Percentiles rank a stretch among this genome's conserved stretches.
Conservation (phyloP, 2,888 invertebrate genomes). For the Romanomermis culicivorax region DNA sequence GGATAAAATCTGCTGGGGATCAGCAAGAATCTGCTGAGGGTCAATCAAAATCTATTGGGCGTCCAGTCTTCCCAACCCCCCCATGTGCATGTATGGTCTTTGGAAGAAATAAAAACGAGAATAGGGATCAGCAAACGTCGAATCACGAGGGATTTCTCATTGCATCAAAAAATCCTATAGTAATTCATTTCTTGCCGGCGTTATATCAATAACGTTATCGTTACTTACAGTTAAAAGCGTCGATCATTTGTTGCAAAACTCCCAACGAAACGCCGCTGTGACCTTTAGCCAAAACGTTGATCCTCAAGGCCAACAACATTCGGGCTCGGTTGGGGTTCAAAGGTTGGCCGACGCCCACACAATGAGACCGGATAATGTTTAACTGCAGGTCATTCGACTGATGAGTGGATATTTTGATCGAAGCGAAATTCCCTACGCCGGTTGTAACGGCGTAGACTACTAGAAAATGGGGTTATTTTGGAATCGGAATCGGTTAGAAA, state of each 20-base stretch:
- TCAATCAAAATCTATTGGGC: too few relatives aligned
- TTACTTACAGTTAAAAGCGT: conserved; percentile 48
- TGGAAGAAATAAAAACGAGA: too few relatives aligned
- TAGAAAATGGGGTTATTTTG: conserved; percentile 20
- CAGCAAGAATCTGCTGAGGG: too few relatives aligned
- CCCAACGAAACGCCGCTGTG: conserved; percentile 42
- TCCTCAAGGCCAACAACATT: conserved; percentile 42
- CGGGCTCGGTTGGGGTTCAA: conserved; percentile 40
- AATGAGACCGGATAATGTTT: conserved; percentile 44
- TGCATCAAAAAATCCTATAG: too few relatives aligned
- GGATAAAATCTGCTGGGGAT: too few relatives aligned
- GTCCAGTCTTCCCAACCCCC: too few relatives aligned
- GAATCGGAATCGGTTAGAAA: neutral
- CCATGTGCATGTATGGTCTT: too few relatives aligned
- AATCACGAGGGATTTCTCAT: too few relatives aligned
- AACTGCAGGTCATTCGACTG: conserved; percentile 41
- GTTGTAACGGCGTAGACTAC: conserved; percentile 44
- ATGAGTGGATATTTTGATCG: conserved; percentile 37
- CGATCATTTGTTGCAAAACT: conserved; percentile 39
- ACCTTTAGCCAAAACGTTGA: conserved; percentile 47
- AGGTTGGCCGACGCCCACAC: conserved; percentile 40
- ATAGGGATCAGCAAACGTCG: too few relatives aligned
- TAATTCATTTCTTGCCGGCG: too few relatives aligned
- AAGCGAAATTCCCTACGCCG: conserved; percentile 46
- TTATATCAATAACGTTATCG: too few relatives aligned